Base-by-base conservation (phyloP, 2,888 invertebrate genomes). In the Drosophila cognata region DNA sequence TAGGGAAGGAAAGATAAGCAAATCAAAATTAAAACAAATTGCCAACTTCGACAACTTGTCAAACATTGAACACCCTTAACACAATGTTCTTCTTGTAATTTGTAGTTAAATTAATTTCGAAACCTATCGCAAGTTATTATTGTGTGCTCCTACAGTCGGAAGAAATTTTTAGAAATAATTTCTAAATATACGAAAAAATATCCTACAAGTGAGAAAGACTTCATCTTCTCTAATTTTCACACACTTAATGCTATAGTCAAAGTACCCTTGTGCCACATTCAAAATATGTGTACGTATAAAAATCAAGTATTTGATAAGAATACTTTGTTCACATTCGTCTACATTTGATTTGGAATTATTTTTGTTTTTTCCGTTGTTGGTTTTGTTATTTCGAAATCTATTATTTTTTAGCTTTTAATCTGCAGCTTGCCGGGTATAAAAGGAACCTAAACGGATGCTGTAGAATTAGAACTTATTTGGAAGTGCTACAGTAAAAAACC, bases 361-460 rank as follows among this genome's bases (percentile, higher is more conserved):
- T 35, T 69, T 75, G 60, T 74, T 63, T 35, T 74, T 79, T 51
- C 31, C 63, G 63, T 33, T 74, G 21, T 51, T 63, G 63, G 61
- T 62, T 65, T 65, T 61, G 16, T 21, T 56, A 43, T 72, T 71
- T 62, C 8, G 53, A 48, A 63, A 31, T 55, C 29, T 62, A 31
- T 18, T 58, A 10, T 33, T 33, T 29, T 51, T 6, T 2, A 25
- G 5, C 18, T 25, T 10, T 2, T 13, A 36, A 61, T 29, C 29
- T 16, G 35, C 28, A 10, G 59, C 36, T 48, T 61, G 25, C 10
- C 6, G 50, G 60, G 64, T 85, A 85, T 85, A 85, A 71, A 84
- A 67, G 71, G 10, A 35, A 13, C 16, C 35, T 0, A 46, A 16
- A 2, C 31, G 4, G 31, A 1, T 36, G 18, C 13, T 38, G 25